Conservation (phyloP, 2,888 invertebrate genomes). For the Phyllotreta cruciferae region DNA sequence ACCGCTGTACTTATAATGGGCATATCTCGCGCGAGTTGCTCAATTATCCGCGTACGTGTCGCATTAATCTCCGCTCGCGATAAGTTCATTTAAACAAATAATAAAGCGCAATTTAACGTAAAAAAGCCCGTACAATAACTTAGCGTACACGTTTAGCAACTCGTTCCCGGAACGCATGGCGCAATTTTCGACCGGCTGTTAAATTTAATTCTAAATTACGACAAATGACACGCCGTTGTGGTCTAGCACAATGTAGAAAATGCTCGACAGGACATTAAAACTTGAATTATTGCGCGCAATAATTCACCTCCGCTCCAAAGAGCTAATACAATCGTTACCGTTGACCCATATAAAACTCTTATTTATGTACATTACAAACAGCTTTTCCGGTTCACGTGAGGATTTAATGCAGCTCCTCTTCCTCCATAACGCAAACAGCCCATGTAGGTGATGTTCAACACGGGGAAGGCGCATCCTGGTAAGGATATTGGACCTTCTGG, state of each 20-base stretch:
- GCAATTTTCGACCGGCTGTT: conserved; percentile 19
- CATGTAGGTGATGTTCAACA: background rate
- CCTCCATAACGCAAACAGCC: no score
- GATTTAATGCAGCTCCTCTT: background rate
- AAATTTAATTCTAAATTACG: conserved; percentile 26
- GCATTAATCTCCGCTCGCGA: no score
- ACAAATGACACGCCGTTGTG: conserved; percentile 30
- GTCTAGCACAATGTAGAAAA: conserved; percentile 28
- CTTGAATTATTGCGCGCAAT: conserved; percentile 31
- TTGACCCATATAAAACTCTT: conserved; percentile 36
- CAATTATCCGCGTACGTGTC: no score
- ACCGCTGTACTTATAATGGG: no score
- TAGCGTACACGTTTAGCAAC: conserved; percentile 9
- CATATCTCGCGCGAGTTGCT: no score
- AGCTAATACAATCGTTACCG: conserved; percentile 24
- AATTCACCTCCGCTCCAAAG: conserved; percentile 25
- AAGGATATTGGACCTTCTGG: background rate
- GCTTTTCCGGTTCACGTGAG: conserved; percentile 25
- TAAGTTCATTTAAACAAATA: no score
- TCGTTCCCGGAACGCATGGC: conserved; percentile 7
- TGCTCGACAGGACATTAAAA: conserved; percentile 24
- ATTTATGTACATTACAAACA: conserved; percentile 35
- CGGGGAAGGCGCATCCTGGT: background rate
- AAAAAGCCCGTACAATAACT: no score
- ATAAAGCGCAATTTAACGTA: no score